These are phyloP conservation scores for Phrynocephalus guinanensis DNA, from an alignment of 2,797 vertebrate genomes.

Conservation along the genomic window DNA sequence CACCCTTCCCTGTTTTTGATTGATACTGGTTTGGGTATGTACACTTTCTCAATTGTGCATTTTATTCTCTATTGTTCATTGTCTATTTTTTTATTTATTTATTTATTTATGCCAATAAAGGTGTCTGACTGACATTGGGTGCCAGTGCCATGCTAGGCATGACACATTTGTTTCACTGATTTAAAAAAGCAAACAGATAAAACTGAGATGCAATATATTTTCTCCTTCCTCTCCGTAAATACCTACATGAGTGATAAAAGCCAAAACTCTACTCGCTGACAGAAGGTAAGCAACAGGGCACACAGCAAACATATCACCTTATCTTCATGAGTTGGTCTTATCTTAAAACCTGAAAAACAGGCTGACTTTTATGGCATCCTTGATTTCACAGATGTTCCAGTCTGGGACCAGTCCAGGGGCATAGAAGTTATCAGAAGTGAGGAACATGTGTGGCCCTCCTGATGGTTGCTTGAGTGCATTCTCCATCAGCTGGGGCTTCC, in stretches of 20 bases:
- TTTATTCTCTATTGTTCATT: too few species aligned
- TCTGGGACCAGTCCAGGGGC: constrained; percentile 42
- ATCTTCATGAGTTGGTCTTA: constrained; percentile 29
- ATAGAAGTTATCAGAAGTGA: background rate
- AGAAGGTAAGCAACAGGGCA: constrained; percentile 23
- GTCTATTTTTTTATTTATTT: too few species aligned
- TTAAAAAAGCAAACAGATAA: background rate
- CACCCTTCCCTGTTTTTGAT: too few species aligned
- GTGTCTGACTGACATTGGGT: too few species aligned
- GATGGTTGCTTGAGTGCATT: background rate
- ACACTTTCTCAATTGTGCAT: too few species aligned
- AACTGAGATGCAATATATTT: background rate
- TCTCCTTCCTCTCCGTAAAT: background rate
- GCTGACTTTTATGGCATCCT: constrained; percentile 29
- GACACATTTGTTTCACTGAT: background rate
- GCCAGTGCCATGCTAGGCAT: background rate
- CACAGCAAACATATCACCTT: constrained; percentile 26
- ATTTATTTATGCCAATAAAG: too few species aligned
- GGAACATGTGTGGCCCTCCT: background rate
- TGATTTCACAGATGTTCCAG: constrained; percentile 28
- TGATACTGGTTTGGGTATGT: too few species aligned
- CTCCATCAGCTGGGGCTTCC: background rate
- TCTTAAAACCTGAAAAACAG: constrained; percentile 34
- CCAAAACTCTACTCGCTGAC: background rate
- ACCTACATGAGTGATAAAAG: background rate